Percentiles rank a stretch among this genome's conserved stretches.
Conservation (phyloP, 2,888 invertebrate species). For the Camptogramma bilineatum region DNA sequence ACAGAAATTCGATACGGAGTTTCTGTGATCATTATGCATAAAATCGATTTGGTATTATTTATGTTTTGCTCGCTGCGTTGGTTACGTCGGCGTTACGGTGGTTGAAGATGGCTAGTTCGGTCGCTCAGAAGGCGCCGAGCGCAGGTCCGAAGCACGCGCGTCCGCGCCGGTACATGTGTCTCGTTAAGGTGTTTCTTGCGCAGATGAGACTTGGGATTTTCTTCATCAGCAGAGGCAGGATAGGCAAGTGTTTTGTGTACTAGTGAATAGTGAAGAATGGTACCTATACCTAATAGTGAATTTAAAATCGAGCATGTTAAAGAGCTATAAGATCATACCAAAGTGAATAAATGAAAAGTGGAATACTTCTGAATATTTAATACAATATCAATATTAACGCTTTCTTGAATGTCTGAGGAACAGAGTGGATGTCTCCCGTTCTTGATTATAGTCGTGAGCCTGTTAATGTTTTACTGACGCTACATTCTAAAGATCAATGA, state of each 20-base stretch:
- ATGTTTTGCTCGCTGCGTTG: constrained; percentile 45
- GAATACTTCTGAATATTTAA: constrained; percentile 15
- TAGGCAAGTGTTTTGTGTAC: constrained; percentile 68
- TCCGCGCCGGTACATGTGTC: constrained; percentile 60
- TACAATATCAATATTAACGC: constrained; percentile 12
- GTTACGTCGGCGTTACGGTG: constrained; percentile 44
- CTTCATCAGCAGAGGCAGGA: constrained; percentile 62
- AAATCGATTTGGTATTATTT: constrained; percentile 59
- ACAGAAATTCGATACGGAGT: neutral
- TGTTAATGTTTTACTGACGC: neutral
- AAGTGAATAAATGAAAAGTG: constrained; percentile 7
- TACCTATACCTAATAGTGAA: too few species aligned
- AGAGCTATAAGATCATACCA: neutral
- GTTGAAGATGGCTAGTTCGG: constrained; percentile 43
- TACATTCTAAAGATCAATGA: constrained; percentile 35
- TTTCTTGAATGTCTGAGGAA: neutral
- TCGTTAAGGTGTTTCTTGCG: constrained; percentile 56
- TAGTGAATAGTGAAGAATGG: neutral
- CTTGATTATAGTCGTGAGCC: neutral
- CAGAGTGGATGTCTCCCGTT: neutral
- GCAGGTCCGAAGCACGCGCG: constrained; percentile 58
- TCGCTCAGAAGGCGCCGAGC: constrained; percentile 52
- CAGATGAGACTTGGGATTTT: constrained; percentile 71
- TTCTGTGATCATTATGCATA: constrained; percentile 47
- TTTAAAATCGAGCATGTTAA: neutral